Percentiles rank a stretch among this genome's conserved stretches.
Evolutionary conservation across 1,140 invertebrate species (phyloP).

Genomic region (Vanessa tameamea): DNA sequence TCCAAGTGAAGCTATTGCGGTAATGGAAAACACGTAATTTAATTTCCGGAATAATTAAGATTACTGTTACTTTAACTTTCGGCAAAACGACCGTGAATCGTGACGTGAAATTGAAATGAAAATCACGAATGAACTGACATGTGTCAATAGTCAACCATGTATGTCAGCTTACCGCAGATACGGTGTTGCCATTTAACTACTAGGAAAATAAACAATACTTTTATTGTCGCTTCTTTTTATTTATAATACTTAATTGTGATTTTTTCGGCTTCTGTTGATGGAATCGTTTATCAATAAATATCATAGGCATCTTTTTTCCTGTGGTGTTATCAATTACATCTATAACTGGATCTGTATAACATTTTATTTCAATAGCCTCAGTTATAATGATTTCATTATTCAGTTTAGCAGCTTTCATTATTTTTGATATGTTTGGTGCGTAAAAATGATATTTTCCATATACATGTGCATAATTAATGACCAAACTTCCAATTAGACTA

Average conservation of each 20-base stretch:
- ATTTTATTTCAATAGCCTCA: slow-evolving; percentile 53
- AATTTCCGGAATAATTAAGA: slow-evolving; percentile 1
- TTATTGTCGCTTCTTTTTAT: too few relatives aligned
- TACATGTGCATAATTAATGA: slow-evolving; percentile 52
- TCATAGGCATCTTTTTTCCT: slow-evolving; percentile 20
- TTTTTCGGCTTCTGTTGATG: neutral
- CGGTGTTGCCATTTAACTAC: too few relatives aligned
- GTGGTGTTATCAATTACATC: slow-evolving; percentile 45
- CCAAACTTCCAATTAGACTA: slow-evolving; percentile 46
- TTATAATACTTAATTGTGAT: neutral
- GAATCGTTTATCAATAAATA: slow-evolving; percentile 4
- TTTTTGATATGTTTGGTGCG: slow-evolving; percentile 50
- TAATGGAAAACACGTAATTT: slow-evolving; percentile 18
- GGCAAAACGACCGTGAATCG: slow-evolving; percentile 19
- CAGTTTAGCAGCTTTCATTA: slow-evolving; percentile 56
- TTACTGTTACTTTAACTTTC: slow-evolving; percentile 24
- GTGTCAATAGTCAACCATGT: neutral
- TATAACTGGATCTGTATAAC: slow-evolving; percentile 52
- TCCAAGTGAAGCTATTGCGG: neutral
- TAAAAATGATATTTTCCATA: slow-evolving; percentile 67
- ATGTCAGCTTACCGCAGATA: too few relatives aligned
- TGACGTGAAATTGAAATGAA: slow-evolving; percentile 14
- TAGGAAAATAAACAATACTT: too few relatives aligned
- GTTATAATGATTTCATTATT: slow-evolving; percentile 54
- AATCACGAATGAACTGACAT: slow-evolving; percentile 2